Base-by-base conservation (phyloP, 2,888 invertebrate genomes). In the Cephus sareptanus region DNA sequence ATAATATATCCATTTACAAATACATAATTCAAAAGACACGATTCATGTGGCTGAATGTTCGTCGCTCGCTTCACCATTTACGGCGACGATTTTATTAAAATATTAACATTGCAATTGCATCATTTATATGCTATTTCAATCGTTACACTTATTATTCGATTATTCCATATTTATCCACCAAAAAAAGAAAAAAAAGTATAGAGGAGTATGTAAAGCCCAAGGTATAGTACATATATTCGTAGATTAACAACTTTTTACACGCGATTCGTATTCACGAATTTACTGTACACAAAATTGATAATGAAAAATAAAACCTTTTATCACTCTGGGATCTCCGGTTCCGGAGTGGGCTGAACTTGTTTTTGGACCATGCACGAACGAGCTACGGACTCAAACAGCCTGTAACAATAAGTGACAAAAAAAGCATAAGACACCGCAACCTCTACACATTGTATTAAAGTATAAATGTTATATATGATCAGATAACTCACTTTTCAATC, bases 371-470 rank as follows among this genome's bases (percentile, higher is more conserved):
- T 97, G 92, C 98, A 99, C 0, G 98, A 98, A 81, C 98, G 95
- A 34, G 99, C 99, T 83, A 99, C 98, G 2, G 98, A 98, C 90
- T 98, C 98, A 92, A 98, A 98, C 89, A 99, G 93, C 90, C 98
- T 98, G 92, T 74, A 92, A 92, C 71, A 77, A 77, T 77, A 76
- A 74, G 77, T 13, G 35, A 75, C 77, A 77, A 73, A 75, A 15
- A 79, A 74, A 30, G 74, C 31, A 79, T 40, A 13, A 79, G 78
- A 40, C n/a, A 76, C 9, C 30, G 31, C 13, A 34, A 34, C 30
- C 73, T 69, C 73, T 73, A 15, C 13, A 76, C 31, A 74, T 35
- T 77, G 77, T 76, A 68, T 69, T 33, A 0, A 9, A n/a, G 33
- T 71, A 77, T 33, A 79, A 76, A 74, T 40, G 73, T 78, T 69